Conservation (phyloP, 2,113 vertebrate species). For the Donacobius atricapilla region DNA sequence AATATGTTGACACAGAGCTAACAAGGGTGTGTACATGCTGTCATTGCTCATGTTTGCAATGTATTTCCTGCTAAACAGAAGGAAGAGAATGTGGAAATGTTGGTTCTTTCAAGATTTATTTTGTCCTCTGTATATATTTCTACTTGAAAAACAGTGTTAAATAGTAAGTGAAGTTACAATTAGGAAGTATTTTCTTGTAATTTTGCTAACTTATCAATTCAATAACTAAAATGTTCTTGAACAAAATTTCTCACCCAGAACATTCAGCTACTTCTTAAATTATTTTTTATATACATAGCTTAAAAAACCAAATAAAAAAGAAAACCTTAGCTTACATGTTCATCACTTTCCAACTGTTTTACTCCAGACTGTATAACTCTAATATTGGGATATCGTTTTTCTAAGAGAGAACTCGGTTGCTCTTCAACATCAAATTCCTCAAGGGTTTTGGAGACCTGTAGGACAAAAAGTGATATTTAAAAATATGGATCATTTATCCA, state of each 20-base stretch:
- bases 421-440: slow-evolving; percentile 95
- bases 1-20: not conserved
- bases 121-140: not conserved
- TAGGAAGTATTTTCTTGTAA: not conserved
- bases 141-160: not conserved
- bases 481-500: not conserved
- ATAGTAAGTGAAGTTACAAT: not conserved
- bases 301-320: not conserved
- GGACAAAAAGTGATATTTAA: not conserved
- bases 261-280: not conserved
- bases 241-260: not conserved
- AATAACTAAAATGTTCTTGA: not conserved
- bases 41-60: not conserved
- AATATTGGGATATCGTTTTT: slow-evolving; percentile 85
- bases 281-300: not conserved
- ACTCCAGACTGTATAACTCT: slow-evolving; percentile 86
- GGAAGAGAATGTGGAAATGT: not conserved
- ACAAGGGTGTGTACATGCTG: not conserved
- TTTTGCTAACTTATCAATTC: not conserved
- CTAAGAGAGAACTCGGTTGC: slow-evolving; percentile 76
- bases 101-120: not conserved
- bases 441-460: slow-evolving; percentile 85
- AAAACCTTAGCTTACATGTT: slow-evolving; percentile 75
- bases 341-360: slow-evolving; percentile 74
- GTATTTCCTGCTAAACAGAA: not conserved